A percentile compares a stretch with the other conserved stretches of the same genome.
phyloP scores from a whole-genome alignment of 2,888 invertebrate species.

The Stictocephala bisonia region DNA sequence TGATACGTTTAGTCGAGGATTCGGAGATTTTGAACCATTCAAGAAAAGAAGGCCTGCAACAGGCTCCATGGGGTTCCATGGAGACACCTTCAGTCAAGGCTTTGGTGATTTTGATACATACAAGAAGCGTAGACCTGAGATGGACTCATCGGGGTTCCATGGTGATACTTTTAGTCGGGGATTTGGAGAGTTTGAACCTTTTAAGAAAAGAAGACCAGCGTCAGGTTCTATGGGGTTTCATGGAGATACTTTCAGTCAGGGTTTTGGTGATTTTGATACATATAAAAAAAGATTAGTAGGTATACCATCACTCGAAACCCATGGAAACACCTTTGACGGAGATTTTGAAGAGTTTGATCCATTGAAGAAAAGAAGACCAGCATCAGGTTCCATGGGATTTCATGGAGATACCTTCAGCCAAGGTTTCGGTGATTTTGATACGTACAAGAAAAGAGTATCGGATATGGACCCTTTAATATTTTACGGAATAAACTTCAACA shows the following conservation, averaged over 20 bases:
- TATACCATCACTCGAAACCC: slow-evolving; percentile 61
- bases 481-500: slow-evolving; percentile 61
- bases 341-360: slow-evolving; percentile 62
- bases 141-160: slow-evolving; percentile 60
- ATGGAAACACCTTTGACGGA: slow-evolving; percentile 62
- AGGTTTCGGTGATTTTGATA: slow-evolving; percentile 62
- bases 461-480: slow-evolving; percentile 61
- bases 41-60: slow-evolving; percentile 58
- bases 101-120: slow-evolving; percentile 61
- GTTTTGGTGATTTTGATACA: slow-evolving; percentile 61
- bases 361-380: slow-evolving; percentile 61
- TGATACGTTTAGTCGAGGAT: slow-evolving; percentile 61
- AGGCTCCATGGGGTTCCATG: slow-evolving; percentile 61
- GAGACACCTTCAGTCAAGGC: slow-evolving; percentile 61
- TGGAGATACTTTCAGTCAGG: slow-evolving; percentile 61
- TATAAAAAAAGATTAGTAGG: slow-evolving; percentile 60
- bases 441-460: slow-evolving; percentile 61
- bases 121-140: slow-evolving; percentile 57
- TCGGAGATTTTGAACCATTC: slow-evolving; percentile 62
- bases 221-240: slow-evolving; percentile 61
- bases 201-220: slow-evolving; percentile 59
- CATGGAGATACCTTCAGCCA: slow-evolving; percentile 61
- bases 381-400: slow-evolving; percentile 60
- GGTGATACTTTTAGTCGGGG: slow-evolving; percentile 61
- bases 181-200: slow-evolving; percentile 62